Evolutionary conservation across 1,140 invertebrate genomes (phyloP).

Genomic region (Trachymyrmex septentrionalis): DNA sequence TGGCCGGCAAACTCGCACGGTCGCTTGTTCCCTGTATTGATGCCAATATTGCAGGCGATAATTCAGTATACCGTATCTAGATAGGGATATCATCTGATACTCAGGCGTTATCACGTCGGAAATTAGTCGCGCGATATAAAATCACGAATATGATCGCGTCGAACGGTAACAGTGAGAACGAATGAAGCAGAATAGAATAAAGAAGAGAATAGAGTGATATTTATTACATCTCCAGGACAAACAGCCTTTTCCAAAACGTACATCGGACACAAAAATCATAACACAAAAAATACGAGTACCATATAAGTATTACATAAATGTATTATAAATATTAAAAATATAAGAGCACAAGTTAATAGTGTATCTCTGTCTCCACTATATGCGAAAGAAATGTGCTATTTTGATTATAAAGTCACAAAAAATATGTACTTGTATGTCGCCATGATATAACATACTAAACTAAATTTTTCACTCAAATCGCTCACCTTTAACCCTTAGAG

Average conservation of each 20-base stretch:
- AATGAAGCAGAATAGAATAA: background rate
- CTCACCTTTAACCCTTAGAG: too few species aligned
- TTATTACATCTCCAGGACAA: background rate
- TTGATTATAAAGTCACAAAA: too few species aligned
- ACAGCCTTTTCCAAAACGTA: background rate
- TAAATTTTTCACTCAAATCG: too few species aligned
- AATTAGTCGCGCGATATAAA: slow-evolving; percentile 36
- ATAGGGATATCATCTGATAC: slow-evolving; percentile 22
- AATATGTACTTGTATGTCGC: too few species aligned
- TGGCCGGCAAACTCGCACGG: slow-evolving; percentile 19
- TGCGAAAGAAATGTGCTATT: too few species aligned
- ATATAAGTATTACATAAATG: background rate
- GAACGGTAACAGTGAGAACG: background rate
- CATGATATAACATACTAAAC: too few species aligned
- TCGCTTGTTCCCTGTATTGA: slow-evolving; percentile 21
- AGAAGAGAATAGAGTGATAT: background rate
- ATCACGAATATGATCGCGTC: background rate
- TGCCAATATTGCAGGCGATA: slow-evolving; percentile 53
- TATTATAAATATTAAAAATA: background rate
- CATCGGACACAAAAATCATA: background rate
- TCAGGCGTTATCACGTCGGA: slow-evolving; percentile 37
- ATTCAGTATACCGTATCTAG: slow-evolving; percentile 49
- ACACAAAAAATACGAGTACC: background rate
- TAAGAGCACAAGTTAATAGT: background rate
- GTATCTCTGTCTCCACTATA: too few species aligned